Evolutionary conservation across 2,797 vertebrate species (phyloP), one percentile per base, ranked within the genome.

Genomic region (Natrix natrix): DNA sequence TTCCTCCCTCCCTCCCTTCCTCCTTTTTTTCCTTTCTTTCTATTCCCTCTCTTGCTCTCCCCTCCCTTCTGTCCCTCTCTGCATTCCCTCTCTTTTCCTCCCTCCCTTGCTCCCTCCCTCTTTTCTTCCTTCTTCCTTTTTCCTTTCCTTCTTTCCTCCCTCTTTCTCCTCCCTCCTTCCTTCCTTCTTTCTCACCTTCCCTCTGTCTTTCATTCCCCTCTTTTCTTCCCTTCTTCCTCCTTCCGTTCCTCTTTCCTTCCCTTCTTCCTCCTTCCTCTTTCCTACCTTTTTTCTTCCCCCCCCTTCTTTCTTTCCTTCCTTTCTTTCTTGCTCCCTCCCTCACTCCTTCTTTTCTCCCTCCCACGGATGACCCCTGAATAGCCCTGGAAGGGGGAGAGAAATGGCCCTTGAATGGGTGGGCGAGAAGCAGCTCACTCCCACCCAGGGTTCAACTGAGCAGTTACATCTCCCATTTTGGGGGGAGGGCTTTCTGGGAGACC

Each of bases 401-500:
- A 22, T 0, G 0, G 37, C 20, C 37, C 8, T 37, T 20, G 74
- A 78, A 10, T 7, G 16, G 32, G 16, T 37, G 32, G 69, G 7
- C 3, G 7, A 37, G 14, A 37, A 32, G 17, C 37, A 78, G 8
- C 17, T 22, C 37, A 1, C 43, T 3, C 8, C 74, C 37, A 22
- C 17, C 32, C 10, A 43, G 10, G 69, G 32, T 20, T 74, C 7
- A 37, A 74, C 8, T 8, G 32, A 74, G 16, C 32, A 74, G 32
- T 37, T 74, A 20, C 17, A 1, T 10, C 8, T 78, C 16, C 32
- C 3, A 10, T 78, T 78, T 10, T 3, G 17, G 37, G 37, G 74
- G 16, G 32, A 17, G 37, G 74, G 74, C 4, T 87, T 94, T 89
- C 91, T n/a, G 11, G 13, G 10, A 93, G 95, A 95, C 95, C 94